A percentile compares a stretch with the other conserved stretches of the same genome.
Conservation (phyloP, 2,113 vertebrate species). For the Tamias sibiricus region DNA sequence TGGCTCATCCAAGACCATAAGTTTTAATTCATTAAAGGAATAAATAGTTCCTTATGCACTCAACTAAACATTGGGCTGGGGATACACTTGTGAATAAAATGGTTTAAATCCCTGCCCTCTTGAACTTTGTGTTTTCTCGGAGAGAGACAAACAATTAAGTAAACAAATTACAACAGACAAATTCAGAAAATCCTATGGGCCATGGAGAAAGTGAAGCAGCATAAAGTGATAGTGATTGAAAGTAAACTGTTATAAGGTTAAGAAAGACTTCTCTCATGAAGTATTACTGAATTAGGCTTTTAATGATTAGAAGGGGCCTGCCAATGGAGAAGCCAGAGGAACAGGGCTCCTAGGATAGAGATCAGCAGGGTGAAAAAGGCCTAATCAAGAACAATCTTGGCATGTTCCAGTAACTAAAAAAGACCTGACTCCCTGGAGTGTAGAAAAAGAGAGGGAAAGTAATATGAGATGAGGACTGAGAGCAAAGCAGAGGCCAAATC, state of each 20-base stretch:
- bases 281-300: background rate
- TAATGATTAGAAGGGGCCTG: background rate
- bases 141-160: constrained; percentile 28
- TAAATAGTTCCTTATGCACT: background rate
- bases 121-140: background rate
- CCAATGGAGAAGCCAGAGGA: background rate
- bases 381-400: background rate
- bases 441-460: constrained; percentile 34
- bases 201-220: background rate
- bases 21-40: constrained; percentile 34
- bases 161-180: background rate
- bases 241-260: background rate
- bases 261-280: background rate
- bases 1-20: background rate
- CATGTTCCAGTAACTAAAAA: constrained; percentile 61
- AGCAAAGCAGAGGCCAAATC: constrained; percentile 26
- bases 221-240: background rate
- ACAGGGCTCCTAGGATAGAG: background rate
- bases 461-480: constrained; percentile 29
- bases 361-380: background rate
- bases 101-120: background rate
- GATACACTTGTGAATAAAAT: background rate
- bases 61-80: background rate
- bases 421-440: constrained; percentile 50
- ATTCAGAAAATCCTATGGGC: background rate